These are phyloP conservation scores for Carduelis carduelis DNA, from an alignment of 2,797 vertebrate species.

Conservation along the genomic window DNA sequence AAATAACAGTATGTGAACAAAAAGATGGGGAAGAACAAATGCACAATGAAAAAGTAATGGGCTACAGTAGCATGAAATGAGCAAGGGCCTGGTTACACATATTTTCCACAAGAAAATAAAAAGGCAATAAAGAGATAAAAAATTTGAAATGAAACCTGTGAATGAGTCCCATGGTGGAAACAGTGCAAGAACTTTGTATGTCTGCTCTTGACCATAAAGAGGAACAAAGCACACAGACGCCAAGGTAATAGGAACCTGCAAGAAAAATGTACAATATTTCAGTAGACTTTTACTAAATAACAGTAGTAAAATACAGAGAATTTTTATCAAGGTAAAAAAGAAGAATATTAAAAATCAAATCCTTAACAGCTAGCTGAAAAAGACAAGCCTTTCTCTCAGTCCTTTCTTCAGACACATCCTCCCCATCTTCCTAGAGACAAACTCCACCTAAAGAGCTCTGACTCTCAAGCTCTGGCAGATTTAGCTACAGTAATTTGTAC, in stretches of 20 bases:
- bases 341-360: background rate
- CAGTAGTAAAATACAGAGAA: background rate
- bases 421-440: background rate
- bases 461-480: background rate
- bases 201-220: slow-evolving; percentile 80
- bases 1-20: background rate
- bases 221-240: slow-evolving; percentile 81
- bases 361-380: background rate
- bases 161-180: slow-evolving; percentile 78
- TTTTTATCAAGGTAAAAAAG: background rate
- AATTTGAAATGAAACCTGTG: slow-evolving; percentile 74
- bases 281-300: background rate
- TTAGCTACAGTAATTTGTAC: background rate
- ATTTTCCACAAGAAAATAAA: background rate
- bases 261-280: slow-evolving; percentile 28
- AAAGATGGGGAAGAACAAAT: background rate
- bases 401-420: background rate
- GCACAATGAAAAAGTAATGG: background rate
- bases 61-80: background rate
- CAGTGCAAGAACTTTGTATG: slow-evolving; percentile 84
- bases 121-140: background rate
- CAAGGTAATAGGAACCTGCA: slow-evolving; percentile 81
- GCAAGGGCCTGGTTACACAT: background rate
- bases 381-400: background rate
- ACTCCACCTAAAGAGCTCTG: background rate